phyloP scores from a whole-genome alignment of 2,113 vertebrate species.

The Syngnathus floridae region DNA sequence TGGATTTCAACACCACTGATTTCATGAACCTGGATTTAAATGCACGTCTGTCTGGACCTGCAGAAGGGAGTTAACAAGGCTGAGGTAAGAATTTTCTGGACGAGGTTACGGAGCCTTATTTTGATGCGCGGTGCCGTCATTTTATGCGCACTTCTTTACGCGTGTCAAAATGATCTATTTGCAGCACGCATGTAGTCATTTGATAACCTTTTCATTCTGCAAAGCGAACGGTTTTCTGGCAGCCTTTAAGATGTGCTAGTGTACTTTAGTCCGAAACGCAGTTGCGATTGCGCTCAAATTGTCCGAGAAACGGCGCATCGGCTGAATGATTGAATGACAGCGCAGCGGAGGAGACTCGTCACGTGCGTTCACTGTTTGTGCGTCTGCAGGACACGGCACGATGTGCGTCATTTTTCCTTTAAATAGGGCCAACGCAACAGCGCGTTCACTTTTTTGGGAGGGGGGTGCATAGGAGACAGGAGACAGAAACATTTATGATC shows the following conservation, averaged over 20 bases:
- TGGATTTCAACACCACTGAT: slow-evolving; percentile 39
- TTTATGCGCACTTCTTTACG: not conserved
- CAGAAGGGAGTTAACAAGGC: slow-evolving; percentile 8
- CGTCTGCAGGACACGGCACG: not conserved
- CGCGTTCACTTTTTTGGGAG: not conserved
- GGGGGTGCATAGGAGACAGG: not conserved
- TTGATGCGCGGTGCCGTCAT: not conserved
- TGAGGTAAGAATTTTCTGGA: slow-evolving; percentile 38
- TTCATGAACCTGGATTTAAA: slow-evolving; percentile 43
- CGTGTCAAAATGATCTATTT: not conserved
- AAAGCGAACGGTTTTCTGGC: not conserved
- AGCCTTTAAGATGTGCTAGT: not conserved
- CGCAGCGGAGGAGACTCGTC: not conserved
- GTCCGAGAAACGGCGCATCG: not conserved
- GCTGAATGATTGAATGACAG: slow-evolving; percentile 2
- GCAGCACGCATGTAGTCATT: not conserved
- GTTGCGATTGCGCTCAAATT: not conserved
- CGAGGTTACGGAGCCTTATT: not conserved
- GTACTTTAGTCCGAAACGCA: not conserved
- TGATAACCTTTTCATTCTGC: not conserved
- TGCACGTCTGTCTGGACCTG: slow-evolving; percentile 28
- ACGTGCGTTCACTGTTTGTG: not conserved
- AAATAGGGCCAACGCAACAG: slow-evolving; percentile 1
- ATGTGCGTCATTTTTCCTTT: not conserved
- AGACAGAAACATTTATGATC: slow-evolving; percentile 19